Conservation (phyloP, 2,113 vertebrate species). For the Nothoprocta perdicaria region DNA sequence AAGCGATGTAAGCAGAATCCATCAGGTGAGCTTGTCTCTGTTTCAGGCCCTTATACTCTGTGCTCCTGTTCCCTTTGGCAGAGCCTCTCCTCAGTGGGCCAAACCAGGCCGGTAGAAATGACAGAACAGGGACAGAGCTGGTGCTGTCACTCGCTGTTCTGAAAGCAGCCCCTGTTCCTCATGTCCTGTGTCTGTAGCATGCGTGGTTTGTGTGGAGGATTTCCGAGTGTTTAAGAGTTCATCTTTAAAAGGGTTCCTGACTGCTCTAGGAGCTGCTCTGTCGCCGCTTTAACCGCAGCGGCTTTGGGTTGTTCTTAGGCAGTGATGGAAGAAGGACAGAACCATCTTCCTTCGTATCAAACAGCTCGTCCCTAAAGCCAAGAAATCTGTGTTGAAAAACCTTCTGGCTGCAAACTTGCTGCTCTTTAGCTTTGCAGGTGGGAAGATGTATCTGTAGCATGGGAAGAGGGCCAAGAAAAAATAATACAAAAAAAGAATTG, state of each 20-base stretch:
- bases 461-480: not conserved
- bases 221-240: not conserved
- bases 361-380: not conserved
- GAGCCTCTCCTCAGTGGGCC: not conserved
- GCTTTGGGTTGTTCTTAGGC: not conserved
- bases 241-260: not conserved
- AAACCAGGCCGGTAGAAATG: not conserved
- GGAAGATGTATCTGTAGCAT: not conserved
- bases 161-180: not conserved
- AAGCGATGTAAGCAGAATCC: slow-evolving; percentile 73
- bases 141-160: not conserved
- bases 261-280: not conserved
- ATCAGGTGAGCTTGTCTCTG: slow-evolving; percentile 69
- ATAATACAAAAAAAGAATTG: not conserved
- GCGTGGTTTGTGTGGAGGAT: not conserved
- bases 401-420: not conserved
- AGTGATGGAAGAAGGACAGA: not conserved
- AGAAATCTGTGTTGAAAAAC: not conserved
- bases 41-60: slow-evolving; percentile 34
- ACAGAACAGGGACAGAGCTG: not conserved
- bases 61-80: not conserved
- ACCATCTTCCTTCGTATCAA: not conserved
- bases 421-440: not conserved
- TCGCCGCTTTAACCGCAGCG: not conserved
- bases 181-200: not conserved